phyloP scores from a whole-genome alignment of 2,888 invertebrate species.

The Drosophila ochracea region DNA sequence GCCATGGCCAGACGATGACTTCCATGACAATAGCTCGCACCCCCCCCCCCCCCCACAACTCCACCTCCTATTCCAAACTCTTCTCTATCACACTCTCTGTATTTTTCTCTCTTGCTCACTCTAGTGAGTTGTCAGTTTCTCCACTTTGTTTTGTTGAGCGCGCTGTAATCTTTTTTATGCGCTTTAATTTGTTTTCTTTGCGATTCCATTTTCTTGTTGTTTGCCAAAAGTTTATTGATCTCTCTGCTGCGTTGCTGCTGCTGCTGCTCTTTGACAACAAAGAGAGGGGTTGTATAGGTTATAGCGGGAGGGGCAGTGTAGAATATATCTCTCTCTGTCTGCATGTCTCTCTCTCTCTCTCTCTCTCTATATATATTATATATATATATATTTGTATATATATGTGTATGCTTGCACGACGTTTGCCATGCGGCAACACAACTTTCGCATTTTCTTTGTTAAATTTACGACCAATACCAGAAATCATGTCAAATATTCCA shows the following conservation, averaged over 20 bases:
- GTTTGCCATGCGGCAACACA: conserved; percentile 37
- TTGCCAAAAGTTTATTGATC: conserved; percentile 80
- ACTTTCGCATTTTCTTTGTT: conserved; percentile 64
- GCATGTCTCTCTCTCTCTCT: not conserved
- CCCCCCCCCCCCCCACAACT: not conserved
- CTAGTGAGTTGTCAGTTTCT: conserved; percentile 49
- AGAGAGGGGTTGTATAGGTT: not conserved
- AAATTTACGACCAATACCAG: conserved; percentile 56
- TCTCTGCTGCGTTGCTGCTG: conserved; percentile 42
- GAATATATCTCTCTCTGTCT: conserved; percentile 15
- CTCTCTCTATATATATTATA: not conserved
- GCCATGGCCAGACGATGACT: conserved; percentile 60
- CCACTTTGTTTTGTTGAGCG: conserved; percentile 44
- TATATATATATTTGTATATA: too few relatives aligned
- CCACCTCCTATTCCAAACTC: not conserved
- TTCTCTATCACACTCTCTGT: conserved; percentile 5
- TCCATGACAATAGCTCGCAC: conserved; percentile 54
- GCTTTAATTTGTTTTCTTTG: conserved; percentile 76
- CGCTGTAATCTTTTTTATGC: conserved; percentile 69
- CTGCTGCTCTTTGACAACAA: conserved; percentile 42
- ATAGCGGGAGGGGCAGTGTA: not conserved
- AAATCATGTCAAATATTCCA: conserved; percentile 77
- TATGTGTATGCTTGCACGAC: not conserved
- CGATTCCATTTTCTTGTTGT: conserved; percentile 76
- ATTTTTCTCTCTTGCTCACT: conserved; percentile 44